phyloP scores from a whole-genome alignment of 2,797 vertebrate species.

The Pagetopsis macropterus region DNA sequence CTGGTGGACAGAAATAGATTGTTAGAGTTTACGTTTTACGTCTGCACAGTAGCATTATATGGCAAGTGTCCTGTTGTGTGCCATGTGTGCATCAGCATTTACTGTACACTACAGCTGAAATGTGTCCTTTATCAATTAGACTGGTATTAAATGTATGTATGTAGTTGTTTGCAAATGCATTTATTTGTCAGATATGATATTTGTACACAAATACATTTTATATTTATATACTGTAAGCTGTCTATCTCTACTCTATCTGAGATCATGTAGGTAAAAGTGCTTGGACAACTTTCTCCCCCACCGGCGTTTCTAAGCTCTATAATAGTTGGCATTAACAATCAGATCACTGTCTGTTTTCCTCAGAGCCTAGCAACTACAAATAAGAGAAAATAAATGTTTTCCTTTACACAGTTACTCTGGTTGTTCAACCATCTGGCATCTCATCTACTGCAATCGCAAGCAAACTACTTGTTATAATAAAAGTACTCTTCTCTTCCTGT shows the following conservation, averaged over 20 bases:
- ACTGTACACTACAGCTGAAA: neutral
- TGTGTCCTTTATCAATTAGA: too few species aligned
- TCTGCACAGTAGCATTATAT: neutral
- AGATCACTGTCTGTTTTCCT: too few species aligned
- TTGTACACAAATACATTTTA: too few species aligned
- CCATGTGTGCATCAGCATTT: neutral
- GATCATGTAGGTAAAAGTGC: too few species aligned
- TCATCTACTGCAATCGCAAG: neutral
- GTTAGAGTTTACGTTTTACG: constrained; percentile 7
- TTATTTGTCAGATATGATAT: neutral
- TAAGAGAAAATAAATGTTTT: neutral
- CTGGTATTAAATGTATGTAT: neutral
- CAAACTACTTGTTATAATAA: neutral
- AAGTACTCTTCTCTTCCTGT: neutral
- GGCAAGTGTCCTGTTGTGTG: neutral
- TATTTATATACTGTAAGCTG: too few species aligned
- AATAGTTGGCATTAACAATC: too few species aligned
- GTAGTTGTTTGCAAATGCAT: neutral
- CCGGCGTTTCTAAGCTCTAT: too few species aligned
- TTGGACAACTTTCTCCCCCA: too few species aligned
- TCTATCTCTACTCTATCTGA: too few species aligned
- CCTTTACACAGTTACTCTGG: neutral
- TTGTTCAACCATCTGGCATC: neutral
- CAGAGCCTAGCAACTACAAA: too few species aligned
- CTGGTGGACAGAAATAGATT: constrained; percentile 65